phyloP scores from a whole-genome alignment of 2,113 vertebrate genomes.

The Nerophis lumbriciformis region DNA sequence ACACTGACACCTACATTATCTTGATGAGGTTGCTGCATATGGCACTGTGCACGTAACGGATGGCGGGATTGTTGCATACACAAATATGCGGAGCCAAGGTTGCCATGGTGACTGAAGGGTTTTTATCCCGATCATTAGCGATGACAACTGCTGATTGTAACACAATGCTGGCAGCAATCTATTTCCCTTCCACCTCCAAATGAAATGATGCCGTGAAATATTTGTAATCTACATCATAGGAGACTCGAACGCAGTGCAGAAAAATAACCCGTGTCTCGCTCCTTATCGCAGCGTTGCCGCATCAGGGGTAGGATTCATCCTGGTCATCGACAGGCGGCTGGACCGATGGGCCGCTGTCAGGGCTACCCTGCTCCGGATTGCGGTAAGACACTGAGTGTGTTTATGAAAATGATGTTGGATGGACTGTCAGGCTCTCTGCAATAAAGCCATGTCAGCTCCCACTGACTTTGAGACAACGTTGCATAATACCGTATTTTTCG shows the following conservation, averaged over 20 bases:
- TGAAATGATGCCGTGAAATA: not conserved
- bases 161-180: not conserved
- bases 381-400: constrained; percentile 72
- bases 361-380: constrained; percentile 90
- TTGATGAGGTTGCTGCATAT: constrained; percentile 55
- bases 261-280: not conserved
- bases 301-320: constrained; percentile 90
- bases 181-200: too few species aligned
- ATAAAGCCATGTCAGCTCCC: not conserved
- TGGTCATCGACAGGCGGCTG: constrained; percentile 94
- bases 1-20: constrained; percentile 26
- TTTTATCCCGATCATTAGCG: constrained; percentile 26
- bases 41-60: constrained; percentile 41
- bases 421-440: constrained; percentile 15
- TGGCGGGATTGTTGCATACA: constrained; percentile 24
- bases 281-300: constrained; percentile 76
- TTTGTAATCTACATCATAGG: not conserved
- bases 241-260: too few species aligned
- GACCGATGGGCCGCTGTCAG: constrained; percentile 98
- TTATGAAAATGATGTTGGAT: constrained; percentile 12
- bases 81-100: constrained; percentile 41
- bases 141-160: constrained; percentile 30
- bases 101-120: constrained; percentile 50
- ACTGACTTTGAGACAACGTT: too few species aligned
- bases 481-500: too few species aligned